phyloP scores from a whole-genome alignment of 2,888 invertebrate genomes.

The Patella ulyssiponensis region DNA sequence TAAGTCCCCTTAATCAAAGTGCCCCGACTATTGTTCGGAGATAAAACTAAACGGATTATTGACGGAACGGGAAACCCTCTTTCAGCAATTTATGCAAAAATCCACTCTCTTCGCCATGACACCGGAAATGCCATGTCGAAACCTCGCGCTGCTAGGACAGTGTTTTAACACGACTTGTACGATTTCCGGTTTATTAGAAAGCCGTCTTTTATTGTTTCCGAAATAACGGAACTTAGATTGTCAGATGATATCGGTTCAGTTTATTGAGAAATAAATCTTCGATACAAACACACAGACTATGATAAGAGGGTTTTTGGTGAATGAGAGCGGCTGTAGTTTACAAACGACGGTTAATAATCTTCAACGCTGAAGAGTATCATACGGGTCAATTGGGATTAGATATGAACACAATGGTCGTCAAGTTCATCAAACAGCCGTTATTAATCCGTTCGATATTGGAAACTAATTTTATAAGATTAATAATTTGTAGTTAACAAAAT shows the following conservation, averaged over 20 bases:
- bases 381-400: too few species aligned
- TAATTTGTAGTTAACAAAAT: too few species aligned
- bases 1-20: background rate
- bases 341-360: too few species aligned
- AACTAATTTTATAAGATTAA: too few species aligned
- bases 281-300: too few species aligned
- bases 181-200: slow-evolving; percentile 7
- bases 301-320: too few species aligned
- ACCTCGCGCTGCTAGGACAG: slow-evolving; percentile 5
- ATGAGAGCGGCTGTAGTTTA: too few species aligned
- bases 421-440: too few species aligned
- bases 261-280: too few species aligned
- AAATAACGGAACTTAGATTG: background rate
- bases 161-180: background rate
- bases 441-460: too few species aligned
- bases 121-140: slow-evolving; percentile 32
- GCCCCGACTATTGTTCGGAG: background rate
- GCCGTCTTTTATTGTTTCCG: background rate
- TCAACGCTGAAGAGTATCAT: too few species aligned
- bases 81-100: slow-evolving; percentile 25
- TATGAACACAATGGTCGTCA: too few species aligned
- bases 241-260: slow-evolving; percentile 5
- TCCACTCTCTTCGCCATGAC: slow-evolving; percentile 6
- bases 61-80: slow-evolving; percentile 10
- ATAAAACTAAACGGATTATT: slow-evolving; percentile 13